Evolutionary conservation across 2,113 vertebrate species (phyloP).

Genomic region (Scytalopus superciliaris): DNA sequence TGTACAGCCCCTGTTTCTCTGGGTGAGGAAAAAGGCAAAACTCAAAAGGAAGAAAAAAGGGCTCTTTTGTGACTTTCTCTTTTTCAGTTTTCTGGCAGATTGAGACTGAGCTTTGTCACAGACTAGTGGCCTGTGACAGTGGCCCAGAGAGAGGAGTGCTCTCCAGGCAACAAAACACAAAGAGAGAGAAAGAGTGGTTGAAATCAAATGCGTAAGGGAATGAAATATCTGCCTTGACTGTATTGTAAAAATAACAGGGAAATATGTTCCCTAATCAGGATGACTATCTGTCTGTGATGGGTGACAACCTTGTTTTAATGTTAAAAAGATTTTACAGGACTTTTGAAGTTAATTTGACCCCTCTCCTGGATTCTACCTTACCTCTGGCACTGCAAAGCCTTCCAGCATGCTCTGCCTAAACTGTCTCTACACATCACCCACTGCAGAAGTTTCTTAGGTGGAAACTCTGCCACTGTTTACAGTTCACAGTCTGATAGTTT

Average conservation of each 20-base stretch:
- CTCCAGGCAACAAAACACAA: slow-evolving; percentile 43
- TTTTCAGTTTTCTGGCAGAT: slow-evolving; percentile 40
- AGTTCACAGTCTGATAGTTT: not conserved
- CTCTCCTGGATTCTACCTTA: not conserved
- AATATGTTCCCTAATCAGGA: not conserved
- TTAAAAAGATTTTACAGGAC: not conserved
- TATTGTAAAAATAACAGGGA: not conserved
- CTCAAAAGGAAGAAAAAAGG: not conserved
- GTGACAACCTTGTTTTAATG: not conserved
- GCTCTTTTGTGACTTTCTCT: slow-evolving; percentile 59
- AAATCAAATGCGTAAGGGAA: not conserved
- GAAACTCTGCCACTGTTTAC: not conserved
- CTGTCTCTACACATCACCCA: not conserved
- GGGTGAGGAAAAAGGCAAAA: slow-evolving; percentile 16
- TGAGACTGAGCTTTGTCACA: slow-evolving; percentile 64
- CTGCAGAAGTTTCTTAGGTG: not conserved
- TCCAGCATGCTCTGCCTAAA: not conserved
- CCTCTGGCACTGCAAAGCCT: not conserved
- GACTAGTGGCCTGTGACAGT: slow-evolving; percentile 57
- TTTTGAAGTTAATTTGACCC: not conserved
- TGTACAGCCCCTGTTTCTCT: not conserved
- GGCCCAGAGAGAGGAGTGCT: slow-evolving; percentile 29
- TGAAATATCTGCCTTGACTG: not conserved
- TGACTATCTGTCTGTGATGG: not conserved
- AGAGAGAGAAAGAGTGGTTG: not conserved